Evolutionary conservation across 2,113 vertebrate genomes (phyloP).

Genomic region (Podarcis muralis): DNA sequence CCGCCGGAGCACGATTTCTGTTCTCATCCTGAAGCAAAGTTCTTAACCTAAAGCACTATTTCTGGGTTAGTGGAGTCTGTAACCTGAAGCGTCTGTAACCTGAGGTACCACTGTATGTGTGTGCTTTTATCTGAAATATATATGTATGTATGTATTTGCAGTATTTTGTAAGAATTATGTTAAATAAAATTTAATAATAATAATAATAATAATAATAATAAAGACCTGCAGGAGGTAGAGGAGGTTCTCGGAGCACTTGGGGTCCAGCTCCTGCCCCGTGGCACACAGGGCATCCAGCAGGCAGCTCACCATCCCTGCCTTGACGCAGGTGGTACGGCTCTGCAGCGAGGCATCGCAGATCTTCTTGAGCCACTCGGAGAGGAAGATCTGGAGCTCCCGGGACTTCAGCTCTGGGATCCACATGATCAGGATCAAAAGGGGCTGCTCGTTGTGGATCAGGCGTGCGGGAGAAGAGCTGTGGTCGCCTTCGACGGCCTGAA

Average conservation of each 20-base stretch:
- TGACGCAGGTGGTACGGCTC: conserved; percentile 89
- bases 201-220: too few relatives aligned
- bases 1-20: too few relatives aligned
- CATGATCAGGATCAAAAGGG: conserved; percentile 86
- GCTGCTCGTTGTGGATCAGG: conserved; percentile 90
- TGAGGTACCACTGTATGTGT: too few relatives aligned
- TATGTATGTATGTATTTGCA: too few relatives aligned
- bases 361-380: conserved; percentile 82
- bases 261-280: conserved; percentile 72
- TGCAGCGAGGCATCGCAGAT: conserved; percentile 86
- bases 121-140: too few relatives aligned
- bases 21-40: too few relatives aligned
- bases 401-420: conserved; percentile 88
- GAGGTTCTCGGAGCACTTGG: conserved; percentile 83
- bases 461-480: conserved; percentile 75
- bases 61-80: too few relatives aligned
- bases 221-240: conserved; percentile 86
- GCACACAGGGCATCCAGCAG: conserved; percentile 81
- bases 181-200: too few relatives aligned
- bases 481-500: conserved; percentile 89
- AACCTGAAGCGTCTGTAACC: too few relatives aligned
- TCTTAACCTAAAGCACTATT: too few relatives aligned
- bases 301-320: conserved; percentile 87
- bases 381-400: conserved; percentile 84
- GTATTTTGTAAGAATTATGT: too few relatives aligned